Base-by-base conservation (phyloP, 2,797 vertebrate species). In the Hypotaenidia okinawae region DNA sequence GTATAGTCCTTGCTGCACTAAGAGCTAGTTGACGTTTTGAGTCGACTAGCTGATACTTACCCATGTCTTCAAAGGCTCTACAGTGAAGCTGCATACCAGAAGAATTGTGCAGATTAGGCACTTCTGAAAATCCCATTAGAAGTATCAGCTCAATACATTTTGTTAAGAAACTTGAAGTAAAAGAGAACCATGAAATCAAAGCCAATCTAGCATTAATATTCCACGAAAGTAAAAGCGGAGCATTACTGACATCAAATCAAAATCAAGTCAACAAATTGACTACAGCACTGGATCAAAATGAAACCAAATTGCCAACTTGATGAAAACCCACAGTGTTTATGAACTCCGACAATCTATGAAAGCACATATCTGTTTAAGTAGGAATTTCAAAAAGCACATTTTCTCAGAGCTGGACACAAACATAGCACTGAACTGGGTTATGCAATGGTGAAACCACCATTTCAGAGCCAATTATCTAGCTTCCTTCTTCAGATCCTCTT, bases 191-290 rank as follows among this genome's bases (percentile, higher is more conserved):
- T 89, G 85, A 95, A 95, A 94, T 91, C 87, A 94, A 95, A 96
- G 83, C 86, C 9, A 90, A 85, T 74, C 70, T 77, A 66, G n/a
- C 39, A 94, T 92, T 94, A 95, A 90, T 96, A 94, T 95, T 96
- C 93, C 61, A 84, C 4, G 0, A 90, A 89, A 90, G 70, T 84
- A 84, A 62, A 94, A 96, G 54, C 51, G 33, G 70, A 93, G 17
- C 80, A 74, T 93, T 95, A 79, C 41, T 79, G 78, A 45, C 86
- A 74, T 93, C 84, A 93, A 93, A 89, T 96, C 87, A 94, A 94
- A 96, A 96, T 86, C 82, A 92, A 96, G 66, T 84, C 83, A 93
- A 91, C 77, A 94, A 96, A 94, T 86, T 91, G 74, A 75, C 89
- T 84, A 80, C 0, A 0, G 39, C 67, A 54, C 61, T 33, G 64